These are phyloP conservation scores for Peromyscus maniculatus DNA, from an alignment of 2,113 vertebrate genomes.

Conservation along the genomic window DNA sequence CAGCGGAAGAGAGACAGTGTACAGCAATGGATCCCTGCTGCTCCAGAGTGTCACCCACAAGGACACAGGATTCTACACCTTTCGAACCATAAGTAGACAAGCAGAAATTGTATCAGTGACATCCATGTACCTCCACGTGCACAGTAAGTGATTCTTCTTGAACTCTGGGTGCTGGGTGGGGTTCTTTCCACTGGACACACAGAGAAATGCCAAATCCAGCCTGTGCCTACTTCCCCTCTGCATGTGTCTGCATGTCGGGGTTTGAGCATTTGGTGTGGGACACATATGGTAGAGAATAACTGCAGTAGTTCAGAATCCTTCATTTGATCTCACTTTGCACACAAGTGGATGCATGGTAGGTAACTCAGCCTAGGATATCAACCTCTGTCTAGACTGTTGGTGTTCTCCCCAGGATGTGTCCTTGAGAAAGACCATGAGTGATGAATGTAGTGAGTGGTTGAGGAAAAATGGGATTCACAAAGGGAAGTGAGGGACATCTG, in stretches of 20 bases:
- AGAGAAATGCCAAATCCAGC: too few species aligned
- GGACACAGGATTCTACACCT: neutral
- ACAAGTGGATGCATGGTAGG: neutral
- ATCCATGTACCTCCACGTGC: neutral
- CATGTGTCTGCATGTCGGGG: rapidly evolving
- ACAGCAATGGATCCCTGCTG: constrained; percentile 52
- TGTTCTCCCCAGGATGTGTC: neutral
- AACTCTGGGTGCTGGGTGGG: neutral
- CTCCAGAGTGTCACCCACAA: neutral
- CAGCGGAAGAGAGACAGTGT: neutral
- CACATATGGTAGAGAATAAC: neutral
- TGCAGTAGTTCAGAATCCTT: neutral
- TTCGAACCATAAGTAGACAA: neutral
- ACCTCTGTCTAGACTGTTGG: neutral
- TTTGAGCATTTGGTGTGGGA: neutral
- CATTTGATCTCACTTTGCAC: too few species aligned
- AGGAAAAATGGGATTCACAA: neutral
- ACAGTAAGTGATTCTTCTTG: neutral
- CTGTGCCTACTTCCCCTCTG: neutral
- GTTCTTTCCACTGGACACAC: neutral
- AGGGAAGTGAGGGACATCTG: neutral
- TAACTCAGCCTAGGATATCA: neutral
- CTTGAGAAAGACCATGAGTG: neutral
- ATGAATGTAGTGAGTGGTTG: neutral
- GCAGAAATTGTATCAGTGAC: neutral